Evolutionary conservation across 1,140 invertebrate species (phyloP).

Genomic region (Plodia interpunctella): DNA sequence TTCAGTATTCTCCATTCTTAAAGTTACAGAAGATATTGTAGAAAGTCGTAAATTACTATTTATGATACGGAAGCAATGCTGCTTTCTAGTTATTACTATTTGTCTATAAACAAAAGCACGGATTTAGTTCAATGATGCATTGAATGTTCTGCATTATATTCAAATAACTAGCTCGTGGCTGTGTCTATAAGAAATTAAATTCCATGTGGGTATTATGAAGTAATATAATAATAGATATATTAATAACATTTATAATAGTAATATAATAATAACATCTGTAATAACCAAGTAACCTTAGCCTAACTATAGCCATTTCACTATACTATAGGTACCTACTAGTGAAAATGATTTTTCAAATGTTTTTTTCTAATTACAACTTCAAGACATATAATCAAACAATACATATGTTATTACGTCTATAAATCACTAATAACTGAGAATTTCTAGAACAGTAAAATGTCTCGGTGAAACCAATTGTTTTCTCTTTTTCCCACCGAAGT

Average conservation of each 20-base stretch:
- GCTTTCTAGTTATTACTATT: background rate
- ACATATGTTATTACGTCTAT: background rate
- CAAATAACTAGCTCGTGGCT: background rate
- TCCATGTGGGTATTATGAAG: background rate
- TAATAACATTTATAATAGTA: background rate
- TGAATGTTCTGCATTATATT: background rate
- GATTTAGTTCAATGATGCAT: constrained; percentile 1
- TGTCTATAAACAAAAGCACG: background rate
- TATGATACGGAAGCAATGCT: background rate
- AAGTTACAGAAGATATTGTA: background rate
- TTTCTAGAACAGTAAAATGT: background rate
- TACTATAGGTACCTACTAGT: too few species aligned
- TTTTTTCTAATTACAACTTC: too few species aligned
- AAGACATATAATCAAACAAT: too few species aligned
- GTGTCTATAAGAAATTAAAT: background rate
- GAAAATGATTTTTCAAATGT: too few species aligned
- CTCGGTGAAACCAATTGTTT: background rate
- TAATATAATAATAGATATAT: too few species aligned
- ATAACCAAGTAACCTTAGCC: too few species aligned
- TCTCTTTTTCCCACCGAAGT: background rate
- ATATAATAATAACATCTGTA: too few species aligned
- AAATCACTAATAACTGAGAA: background rate
- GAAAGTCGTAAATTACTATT: constrained; percentile 1
- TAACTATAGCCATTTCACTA: too few species aligned
- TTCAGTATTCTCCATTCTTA: background rate